A percentile compares a stretch with the other conserved stretches of the same genome.
Conservation (phyloP, 2,797 vertebrate species). For the Melanogrammus aeglefinus region DNA sequence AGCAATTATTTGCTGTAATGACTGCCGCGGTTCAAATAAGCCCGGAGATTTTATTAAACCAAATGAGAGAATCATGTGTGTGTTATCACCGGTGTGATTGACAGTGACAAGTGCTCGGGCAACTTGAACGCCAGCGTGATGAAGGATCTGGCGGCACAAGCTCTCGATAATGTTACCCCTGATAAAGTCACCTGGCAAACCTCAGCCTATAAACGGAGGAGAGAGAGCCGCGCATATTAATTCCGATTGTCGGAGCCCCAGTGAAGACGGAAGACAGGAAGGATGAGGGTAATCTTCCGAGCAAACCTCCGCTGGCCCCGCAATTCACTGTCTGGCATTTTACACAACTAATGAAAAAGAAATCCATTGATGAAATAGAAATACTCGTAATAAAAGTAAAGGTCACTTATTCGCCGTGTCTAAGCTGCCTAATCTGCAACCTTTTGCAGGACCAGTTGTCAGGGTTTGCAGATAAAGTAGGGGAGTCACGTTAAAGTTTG, state of each 20-base stretch:
- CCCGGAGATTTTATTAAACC: conserved; percentile 99
- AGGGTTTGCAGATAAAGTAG: conserved; percentile 64
- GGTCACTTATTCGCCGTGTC: conserved; percentile 86
- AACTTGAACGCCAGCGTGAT: conserved; percentile 89
- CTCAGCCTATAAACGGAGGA: conserved; percentile 86
- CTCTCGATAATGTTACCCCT: conserved; percentile 97
- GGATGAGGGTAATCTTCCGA: conserved; percentile 59
- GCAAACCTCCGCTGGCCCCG: conserved; percentile 47
- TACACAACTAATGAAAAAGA: conserved; percentile 88
- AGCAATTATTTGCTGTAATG: conserved; percentile 99
- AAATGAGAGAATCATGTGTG: conserved; percentile 99
- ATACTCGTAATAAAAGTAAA: conserved; percentile 99
- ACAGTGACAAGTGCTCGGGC: conserved; percentile 97
- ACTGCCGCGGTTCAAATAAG: conserved; percentile 98
- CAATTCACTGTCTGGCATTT: conserved; percentile 85
- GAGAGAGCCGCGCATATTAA: conserved; percentile 88
- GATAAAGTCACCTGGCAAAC: conserved; percentile 92
- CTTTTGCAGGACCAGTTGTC: conserved; percentile 87
- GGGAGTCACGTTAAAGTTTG: conserved; percentile 57
- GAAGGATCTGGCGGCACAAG: conserved; percentile 90
- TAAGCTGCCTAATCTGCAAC: conserved; percentile 96
- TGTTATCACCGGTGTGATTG: conserved; percentile 98
- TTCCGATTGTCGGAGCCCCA: conserved; percentile 76
- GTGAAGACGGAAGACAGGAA: conserved; percentile 14
- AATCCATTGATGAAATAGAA: conserved; percentile 89